phyloP scores from a whole-genome alignment of 2,113 vertebrate species.

The Azemiops feae region DNA sequence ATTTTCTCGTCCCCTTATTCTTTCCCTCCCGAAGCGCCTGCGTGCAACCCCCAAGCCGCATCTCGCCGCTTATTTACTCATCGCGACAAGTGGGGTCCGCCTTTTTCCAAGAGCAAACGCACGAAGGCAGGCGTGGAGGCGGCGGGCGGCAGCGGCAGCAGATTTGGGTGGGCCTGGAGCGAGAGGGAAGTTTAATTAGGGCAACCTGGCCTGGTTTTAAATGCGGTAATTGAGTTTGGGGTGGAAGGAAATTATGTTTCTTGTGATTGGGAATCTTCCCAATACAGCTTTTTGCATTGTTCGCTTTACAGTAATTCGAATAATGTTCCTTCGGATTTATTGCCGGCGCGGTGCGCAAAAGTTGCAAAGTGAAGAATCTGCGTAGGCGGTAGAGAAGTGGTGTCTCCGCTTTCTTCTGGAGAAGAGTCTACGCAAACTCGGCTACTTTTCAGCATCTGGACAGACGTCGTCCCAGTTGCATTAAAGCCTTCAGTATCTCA shows the following conservation, averaged over 20 bases:
- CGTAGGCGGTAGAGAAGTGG: rapidly evolving
- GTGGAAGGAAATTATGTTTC: background rate
- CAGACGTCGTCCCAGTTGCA: background rate
- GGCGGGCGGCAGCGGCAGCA: no score
- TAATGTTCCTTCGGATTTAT: background rate
- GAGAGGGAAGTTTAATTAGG: background rate
- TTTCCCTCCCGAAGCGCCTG: background rate
- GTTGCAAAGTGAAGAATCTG: background rate
- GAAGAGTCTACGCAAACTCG: background rate
- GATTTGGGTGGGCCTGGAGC: background rate
- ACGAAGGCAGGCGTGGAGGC: rapidly evolving
- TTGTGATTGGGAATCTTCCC: background rate
- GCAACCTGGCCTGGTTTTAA: no score
- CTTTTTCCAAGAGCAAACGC: background rate
- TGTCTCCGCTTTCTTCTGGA: rapidly evolving
- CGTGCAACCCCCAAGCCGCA: background rate
- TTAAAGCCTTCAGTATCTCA: background rate
- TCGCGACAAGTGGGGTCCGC: rapidly evolving
- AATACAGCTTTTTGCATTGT: background rate
- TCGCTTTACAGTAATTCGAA: background rate
- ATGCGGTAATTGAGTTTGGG: background rate
- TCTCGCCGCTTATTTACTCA: background rate
- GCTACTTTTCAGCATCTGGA: background rate
- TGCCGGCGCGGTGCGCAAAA: background rate
- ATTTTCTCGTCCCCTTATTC: background rate